Evolutionary conservation across 1,140 invertebrate species (phyloP), one percentile per base, ranked within the genome.

Genomic region (Hycleus phaleratus): DNA sequence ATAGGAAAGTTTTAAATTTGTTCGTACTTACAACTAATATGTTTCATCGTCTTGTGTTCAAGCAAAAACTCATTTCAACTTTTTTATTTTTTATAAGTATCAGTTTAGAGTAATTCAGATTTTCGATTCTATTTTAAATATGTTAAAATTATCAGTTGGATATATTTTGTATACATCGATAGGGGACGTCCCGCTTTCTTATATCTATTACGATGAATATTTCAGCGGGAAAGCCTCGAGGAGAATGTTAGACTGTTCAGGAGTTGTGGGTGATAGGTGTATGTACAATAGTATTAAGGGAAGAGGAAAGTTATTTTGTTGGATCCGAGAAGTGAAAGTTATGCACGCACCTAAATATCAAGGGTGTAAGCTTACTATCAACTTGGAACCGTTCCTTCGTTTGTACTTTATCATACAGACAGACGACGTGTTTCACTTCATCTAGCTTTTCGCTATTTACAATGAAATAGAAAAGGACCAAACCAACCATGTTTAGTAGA

Each of bases 321-420:
- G 40, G 50, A 53, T 53, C 26, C 50, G 50, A 45, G 50, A 53
- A 45, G 45, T 42, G 50, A 53, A 53, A 53, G 40, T 53, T 53
- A 53, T 53, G 50, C 50, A 53, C 50, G 40, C 50, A 53, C 50
- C 50, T 53, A 53, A 53, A 53, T 53, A 53, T 53, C 50, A 53
- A 38, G 50, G 43, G 50, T 32, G 32, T 53, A 53, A 53, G 50
- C 50, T 32, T 42, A 40, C 50, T 53, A 53, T 53, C 50, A 45
- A 45, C 50, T 53, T 26, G 45, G 45, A 53, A 44, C 50, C 50
- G 42, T 44, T 53, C 45, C 50, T 32, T 32, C 32, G 32, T 32
- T 32, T 53, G 50, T 45, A 44, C 42, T 45, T 53, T 53, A 53
- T 53, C 50, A 45, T 26, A 26, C 12, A 44, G 42, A 26, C 50